phyloP scores from a whole-genome alignment of 2,113 vertebrate genomes.

The Zapornia atra region DNA sequence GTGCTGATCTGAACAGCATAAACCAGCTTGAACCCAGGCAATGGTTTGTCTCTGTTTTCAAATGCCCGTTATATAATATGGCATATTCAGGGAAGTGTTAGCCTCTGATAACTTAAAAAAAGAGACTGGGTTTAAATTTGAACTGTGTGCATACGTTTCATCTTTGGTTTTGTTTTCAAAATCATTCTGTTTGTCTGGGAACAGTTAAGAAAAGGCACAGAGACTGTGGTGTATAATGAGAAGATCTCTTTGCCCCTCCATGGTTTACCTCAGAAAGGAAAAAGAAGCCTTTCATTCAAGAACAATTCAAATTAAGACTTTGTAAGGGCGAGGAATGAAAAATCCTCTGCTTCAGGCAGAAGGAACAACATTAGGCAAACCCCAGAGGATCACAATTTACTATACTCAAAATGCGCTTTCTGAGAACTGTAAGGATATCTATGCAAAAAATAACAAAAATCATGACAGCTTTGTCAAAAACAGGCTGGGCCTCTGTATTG shows the following conservation, averaged over 20 bases:
- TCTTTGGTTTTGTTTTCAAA: not conserved
- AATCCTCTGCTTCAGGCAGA: not conserved
- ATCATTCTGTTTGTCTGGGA: not conserved
- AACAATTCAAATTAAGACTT: not conserved
- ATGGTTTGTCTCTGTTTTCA: not conserved
- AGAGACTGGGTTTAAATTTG: not conserved
- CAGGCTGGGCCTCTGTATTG: not conserved
- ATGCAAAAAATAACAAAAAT: not conserved
- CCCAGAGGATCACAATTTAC: not conserved
- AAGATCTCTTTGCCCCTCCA: not conserved
- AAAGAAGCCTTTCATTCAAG: not conserved
- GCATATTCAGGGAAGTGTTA: not conserved
- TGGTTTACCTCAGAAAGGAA: not conserved
- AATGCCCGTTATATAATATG: rapidly evolving
- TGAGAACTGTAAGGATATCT: not conserved
- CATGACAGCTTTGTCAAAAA: not conserved
- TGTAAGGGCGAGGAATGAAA: not conserved
- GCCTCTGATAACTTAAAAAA: not conserved
- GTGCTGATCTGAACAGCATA: not conserved
- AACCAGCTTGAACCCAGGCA: not conserved
- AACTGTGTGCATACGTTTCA: not conserved
- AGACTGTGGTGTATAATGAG: not conserved
- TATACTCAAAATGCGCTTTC: not conserved
- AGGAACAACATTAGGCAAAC: not conserved
- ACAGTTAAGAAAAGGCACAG: not conserved